These are phyloP conservation scores for Andrena praecox DNA, from an alignment of 2,888 invertebrate genomes.

Conservation along the genomic window DNA sequence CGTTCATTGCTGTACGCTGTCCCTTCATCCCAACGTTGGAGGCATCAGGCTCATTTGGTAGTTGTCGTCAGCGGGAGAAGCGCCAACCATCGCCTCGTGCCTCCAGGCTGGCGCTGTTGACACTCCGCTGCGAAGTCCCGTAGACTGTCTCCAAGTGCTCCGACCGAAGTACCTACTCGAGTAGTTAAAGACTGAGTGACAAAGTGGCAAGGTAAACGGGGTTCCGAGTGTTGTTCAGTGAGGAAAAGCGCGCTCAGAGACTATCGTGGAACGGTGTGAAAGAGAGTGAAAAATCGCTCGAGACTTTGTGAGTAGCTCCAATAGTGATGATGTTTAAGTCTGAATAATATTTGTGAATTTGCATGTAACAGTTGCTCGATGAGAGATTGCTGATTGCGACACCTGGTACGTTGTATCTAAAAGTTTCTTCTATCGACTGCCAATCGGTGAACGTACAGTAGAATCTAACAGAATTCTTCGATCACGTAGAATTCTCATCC, in stretches of 20 bases:
- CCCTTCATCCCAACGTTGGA: not conserved
- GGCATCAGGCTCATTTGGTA: not conserved
- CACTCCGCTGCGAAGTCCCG: not conserved
- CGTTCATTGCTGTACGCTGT: not conserved
- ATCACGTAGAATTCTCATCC: too few species aligned
- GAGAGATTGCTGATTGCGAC: conserved; percentile 5
- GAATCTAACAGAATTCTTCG: too few species aligned
- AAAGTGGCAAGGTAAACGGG: not conserved
- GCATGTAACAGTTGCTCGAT: not conserved
- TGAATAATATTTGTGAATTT: conserved; percentile 16
- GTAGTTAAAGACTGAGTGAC: conserved; percentile 19
- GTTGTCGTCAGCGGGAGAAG: not conserved
- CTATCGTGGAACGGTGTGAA: conserved; percentile 5
- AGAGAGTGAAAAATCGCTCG: not conserved
- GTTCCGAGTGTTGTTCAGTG: conserved; percentile 8
- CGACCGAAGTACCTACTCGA: not conserved
- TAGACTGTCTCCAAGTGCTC: not conserved
- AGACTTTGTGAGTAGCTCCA: conserved; percentile 1
- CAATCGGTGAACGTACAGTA: too few species aligned
- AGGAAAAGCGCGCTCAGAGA: too few species aligned
- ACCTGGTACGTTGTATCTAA: conserved; percentile 17
- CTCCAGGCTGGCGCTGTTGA: not conserved
- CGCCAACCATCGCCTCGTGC: not conserved
- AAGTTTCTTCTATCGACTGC: conserved; percentile 18
- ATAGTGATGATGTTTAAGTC: not conserved